phyloP scores from a whole-genome alignment of 2,888 invertebrate species.

The Macrophya alboannulata region DNA sequence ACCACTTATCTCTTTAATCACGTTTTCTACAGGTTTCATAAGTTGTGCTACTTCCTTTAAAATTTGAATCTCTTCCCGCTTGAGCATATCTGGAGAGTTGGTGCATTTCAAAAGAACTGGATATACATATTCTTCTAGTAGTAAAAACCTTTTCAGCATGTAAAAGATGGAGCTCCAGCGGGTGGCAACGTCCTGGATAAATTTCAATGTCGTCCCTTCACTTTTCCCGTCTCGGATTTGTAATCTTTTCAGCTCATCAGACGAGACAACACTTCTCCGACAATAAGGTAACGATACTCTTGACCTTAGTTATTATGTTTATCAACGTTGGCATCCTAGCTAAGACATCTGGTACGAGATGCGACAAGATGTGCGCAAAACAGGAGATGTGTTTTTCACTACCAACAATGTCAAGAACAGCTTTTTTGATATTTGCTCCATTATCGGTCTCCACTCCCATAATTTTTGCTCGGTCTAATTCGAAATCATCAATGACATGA shows the following conservation, averaged over 20 bases:
- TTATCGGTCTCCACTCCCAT: conserved; percentile 59
- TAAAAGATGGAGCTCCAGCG: conserved; percentile 60
- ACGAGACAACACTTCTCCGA: conserved; percentile 48
- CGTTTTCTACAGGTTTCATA: conserved; percentile 62
- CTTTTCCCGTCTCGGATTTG: conserved; percentile 56
- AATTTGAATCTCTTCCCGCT: conserved; percentile 59
- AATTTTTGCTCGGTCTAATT: conserved; percentile 46
- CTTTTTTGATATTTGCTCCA: conserved; percentile 60
- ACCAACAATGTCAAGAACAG: conserved; percentile 52
- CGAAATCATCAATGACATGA: conserved; percentile 12
- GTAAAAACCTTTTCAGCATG: conserved; percentile 60
- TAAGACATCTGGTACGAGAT: conserved; percentile 60
- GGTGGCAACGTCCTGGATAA: conserved; percentile 59
- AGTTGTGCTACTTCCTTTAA: conserved; percentile 60
- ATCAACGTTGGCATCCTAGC: conserved; percentile 4
- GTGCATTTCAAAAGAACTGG: conserved; percentile 60
- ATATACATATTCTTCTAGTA: conserved; percentile 58
- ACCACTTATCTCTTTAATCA: conserved; percentile 63
- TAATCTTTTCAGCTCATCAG: conserved; percentile 56
- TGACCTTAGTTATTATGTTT: conserved; percentile 53
- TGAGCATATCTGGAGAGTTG: conserved; percentile 61
- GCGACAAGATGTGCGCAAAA: conserved; percentile 61
- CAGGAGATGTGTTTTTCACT: conserved; percentile 59
- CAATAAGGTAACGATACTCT: conserved; percentile 55
- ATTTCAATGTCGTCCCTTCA: conserved; percentile 53